A percentile compares a stretch with the other conserved stretches of the same genome.
phyloP scores from a whole-genome alignment of 1,140 invertebrate species.

The Mycetomoellerius zeteki region DNA sequence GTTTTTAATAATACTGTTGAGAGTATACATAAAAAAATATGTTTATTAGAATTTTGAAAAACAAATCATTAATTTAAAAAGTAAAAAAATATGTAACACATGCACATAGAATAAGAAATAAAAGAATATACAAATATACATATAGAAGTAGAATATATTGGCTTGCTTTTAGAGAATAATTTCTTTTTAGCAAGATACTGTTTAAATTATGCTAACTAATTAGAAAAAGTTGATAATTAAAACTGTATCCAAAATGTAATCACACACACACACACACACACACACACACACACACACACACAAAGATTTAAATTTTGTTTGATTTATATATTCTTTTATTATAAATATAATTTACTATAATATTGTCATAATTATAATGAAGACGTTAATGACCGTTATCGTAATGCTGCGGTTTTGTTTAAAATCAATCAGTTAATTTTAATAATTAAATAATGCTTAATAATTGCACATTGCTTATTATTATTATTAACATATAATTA shows the following conservation, averaged over 20 bases:
- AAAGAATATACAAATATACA: neutral
- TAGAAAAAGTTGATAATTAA: too few species aligned
- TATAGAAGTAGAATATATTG: too few species aligned
- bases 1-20: neutral
- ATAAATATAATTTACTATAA: too few species aligned
- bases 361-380: too few species aligned
- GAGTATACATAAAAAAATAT: neutral
- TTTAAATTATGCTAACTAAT: neutral
- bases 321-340: too few species aligned
- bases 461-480: constrained; percentile 8
- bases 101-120: too few species aligned
- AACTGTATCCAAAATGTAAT: too few species aligned
- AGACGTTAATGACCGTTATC: too few species aligned
- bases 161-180: neutral
- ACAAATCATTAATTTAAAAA: neutral
- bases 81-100: too few species aligned
- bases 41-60: neutral
- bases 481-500: neutral
- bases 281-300: too few species aligned
- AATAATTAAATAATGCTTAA: constrained; percentile 21
- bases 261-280: too few species aligned
- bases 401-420: neutral
- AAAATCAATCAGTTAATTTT: neutral
- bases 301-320: too few species aligned
- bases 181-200: neutral